These are phyloP conservation scores for Plumapathes pennacea DNA, from an alignment of 92 coral and sea anemone species.

Conservation along the genomic window DNA sequence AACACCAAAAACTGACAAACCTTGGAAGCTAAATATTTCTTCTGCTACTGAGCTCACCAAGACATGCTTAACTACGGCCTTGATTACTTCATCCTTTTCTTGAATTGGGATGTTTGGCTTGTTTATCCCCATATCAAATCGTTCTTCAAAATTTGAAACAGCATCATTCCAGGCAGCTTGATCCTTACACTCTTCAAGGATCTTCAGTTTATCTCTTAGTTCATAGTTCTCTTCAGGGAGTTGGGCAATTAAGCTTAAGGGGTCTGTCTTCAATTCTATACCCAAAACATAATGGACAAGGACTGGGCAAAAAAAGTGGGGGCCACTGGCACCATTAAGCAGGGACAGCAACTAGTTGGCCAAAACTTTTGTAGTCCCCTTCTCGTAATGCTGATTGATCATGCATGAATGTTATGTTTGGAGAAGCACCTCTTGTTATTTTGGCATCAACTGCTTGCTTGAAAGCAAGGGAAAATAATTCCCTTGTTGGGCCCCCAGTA, in stretches of 20 bases:
- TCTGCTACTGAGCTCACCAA: conserved; percentile 22
- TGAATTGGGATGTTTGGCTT: conserved; percentile 21
- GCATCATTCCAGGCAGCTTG: conserved; percentile 24
- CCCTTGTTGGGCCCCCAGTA: conserved; percentile 43
- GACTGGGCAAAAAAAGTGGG: conserved; percentile 38
- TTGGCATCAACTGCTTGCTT: conserved; percentile 12
- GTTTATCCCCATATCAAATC: conserved; percentile 46
- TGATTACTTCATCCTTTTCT: conserved; percentile 19
- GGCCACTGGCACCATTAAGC: conserved; percentile 42
- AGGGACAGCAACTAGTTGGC: conserved; percentile 48
- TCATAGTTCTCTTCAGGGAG: conserved; percentile 14
- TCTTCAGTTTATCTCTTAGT: conserved; percentile 28
- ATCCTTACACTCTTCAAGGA: conserved; percentile 12
- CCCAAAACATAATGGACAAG: conserved; percentile 36
- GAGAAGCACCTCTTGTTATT: conserved; percentile 32
- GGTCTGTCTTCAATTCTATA: conserved; percentile 1
- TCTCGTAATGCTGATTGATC: conserved; percentile 34
- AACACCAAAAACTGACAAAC: conserved; percentile 50
- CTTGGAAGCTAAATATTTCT: conserved; percentile 38
- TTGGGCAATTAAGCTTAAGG: not conserved
- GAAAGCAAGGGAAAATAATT: conserved; percentile 24
- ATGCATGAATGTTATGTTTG: conserved; percentile 51
- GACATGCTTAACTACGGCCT: conserved; percentile 21
- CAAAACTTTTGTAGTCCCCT: conserved; percentile 37
- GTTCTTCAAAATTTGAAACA: conserved; percentile 23